Percentiles rank a stretch among this genome's conserved stretches.
Evolutionary conservation across 2,888 invertebrate species (phyloP).

Genomic region (Polietes domitor): DNA sequence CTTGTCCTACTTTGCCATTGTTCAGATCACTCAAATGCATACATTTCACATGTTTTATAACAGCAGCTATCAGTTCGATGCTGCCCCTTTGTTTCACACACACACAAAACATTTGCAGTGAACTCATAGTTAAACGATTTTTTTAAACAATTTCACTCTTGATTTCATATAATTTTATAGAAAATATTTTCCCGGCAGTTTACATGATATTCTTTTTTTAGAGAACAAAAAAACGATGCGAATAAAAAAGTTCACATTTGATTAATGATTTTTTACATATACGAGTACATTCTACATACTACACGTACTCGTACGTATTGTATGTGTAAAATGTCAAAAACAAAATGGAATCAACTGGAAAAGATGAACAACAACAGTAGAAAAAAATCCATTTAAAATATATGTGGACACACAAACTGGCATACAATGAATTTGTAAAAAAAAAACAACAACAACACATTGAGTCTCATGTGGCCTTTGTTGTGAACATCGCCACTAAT

Average conservation of each 20-base stretch:
- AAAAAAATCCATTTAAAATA: constrained; percentile 10
- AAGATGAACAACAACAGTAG: too few relatives aligned
- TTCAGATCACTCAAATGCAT: too few relatives aligned
- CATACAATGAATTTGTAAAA: background rate
- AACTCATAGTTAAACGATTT: background rate
- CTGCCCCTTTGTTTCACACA: background rate
- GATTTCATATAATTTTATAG: constrained; percentile 13
- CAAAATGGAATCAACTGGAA: constrained; percentile 15
- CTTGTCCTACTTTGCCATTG: too few relatives aligned
- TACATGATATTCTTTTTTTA: background rate
- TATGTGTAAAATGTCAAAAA: constrained; percentile 24
- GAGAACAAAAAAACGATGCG: background rate
- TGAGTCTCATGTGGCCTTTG: constrained; percentile 45
- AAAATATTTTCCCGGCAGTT: background rate
- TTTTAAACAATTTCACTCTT: constrained; percentile 12
- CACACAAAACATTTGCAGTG: background rate
- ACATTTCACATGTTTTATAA: too few relatives aligned
- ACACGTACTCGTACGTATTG: background rate
- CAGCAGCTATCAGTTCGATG: background rate
- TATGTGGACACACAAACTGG: background rate
- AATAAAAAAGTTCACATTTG: constrained; percentile 41
- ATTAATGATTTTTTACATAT: constrained; percentile 51
- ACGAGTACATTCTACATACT: background rate
- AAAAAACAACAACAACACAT: background rate
- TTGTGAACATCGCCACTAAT: constrained; percentile 55